phyloP scores from a whole-genome alignment of 1,140 invertebrate genomes.

The Anthonomus grandis region DNA sequence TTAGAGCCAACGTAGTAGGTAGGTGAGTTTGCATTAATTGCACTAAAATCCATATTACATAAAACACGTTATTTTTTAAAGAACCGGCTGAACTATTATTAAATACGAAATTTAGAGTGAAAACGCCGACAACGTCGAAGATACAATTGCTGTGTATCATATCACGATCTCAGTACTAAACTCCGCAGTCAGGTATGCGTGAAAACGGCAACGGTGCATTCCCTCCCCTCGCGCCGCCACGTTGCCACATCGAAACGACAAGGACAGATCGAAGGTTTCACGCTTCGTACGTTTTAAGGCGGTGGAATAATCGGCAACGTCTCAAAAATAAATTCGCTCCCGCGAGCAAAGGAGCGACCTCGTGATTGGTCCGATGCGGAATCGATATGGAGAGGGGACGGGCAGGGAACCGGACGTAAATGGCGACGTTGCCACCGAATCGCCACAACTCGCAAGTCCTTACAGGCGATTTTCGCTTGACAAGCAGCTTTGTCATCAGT shows the following conservation, averaged over 20 bases:
- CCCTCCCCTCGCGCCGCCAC: constrained; percentile 31
- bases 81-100: too few relatives aligned
- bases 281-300: constrained; percentile 20
- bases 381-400: constrained; percentile 45
- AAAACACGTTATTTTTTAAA: too few relatives aligned
- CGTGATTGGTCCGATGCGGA: constrained; percentile 39
- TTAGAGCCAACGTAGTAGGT: too few relatives aligned
- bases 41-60: too few relatives aligned
- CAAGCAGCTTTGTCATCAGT: constrained; percentile 39
- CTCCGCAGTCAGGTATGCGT: constrained; percentile 20
- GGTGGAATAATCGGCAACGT: constrained; percentile 33
- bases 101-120: too few relatives aligned
- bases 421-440: constrained; percentile 28
- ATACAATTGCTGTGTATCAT: too few relatives aligned
- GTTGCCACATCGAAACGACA: constrained; percentile 27
- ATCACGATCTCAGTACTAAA: constrained; percentile 23
- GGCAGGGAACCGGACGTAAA: constrained; percentile 41
- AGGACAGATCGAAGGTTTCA: constrained; percentile 13
- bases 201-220: constrained; percentile 36
- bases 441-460: constrained; percentile 22
- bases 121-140: too few relatives aligned
- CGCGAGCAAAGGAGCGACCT: constrained; percentile 43
- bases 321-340: constrained; percentile 41
- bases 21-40: too few relatives aligned
- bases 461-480: constrained; percentile 32